Conservation (phyloP, 2,113 vertebrate species). For the Haemorhous mexicanus region DNA sequence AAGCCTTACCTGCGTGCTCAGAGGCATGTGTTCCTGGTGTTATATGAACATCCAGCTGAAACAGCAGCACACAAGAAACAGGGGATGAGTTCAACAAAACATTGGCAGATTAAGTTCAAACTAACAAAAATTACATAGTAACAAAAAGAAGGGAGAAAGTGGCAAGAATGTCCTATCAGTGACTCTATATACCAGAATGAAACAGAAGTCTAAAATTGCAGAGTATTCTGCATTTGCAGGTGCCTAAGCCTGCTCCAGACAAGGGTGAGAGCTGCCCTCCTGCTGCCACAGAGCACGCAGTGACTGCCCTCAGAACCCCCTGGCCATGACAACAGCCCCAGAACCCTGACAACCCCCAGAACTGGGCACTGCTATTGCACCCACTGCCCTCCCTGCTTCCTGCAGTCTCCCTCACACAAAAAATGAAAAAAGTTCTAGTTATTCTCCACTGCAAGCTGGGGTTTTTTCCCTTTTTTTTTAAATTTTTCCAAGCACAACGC, state of each 20-base stretch:
- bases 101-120: background rate
- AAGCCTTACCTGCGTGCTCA: slow-evolving; percentile 88
- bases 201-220: background rate
- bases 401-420: background rate
- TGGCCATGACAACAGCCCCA: accelerated
- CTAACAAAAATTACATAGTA: background rate
- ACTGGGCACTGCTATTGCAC: background rate
- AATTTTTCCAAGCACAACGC: too few relatives aligned
- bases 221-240: background rate
- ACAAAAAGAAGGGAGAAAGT: background rate
- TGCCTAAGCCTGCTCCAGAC: background rate
- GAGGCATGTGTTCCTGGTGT: slow-evolving; percentile 92
- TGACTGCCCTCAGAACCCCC: background rate
- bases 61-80: background rate
- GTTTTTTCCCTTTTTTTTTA: too few relatives aligned
- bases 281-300: background rate
- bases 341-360: background rate
- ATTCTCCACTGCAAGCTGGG: background rate
- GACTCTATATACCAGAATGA: background rate
- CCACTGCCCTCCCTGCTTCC: background rate
- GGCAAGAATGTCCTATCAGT: too few relatives aligned
- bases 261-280: background rate
- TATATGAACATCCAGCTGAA: slow-evolving; percentile 93
- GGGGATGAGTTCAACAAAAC: background rate
- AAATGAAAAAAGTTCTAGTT: accelerated